Percentiles rank a stretch among this genome's conserved stretches.
These are phyloP conservation scores for Fissipunctia ypsillon DNA, from an alignment of 2,888 invertebrate species.

Conservation along the genomic window DNA sequence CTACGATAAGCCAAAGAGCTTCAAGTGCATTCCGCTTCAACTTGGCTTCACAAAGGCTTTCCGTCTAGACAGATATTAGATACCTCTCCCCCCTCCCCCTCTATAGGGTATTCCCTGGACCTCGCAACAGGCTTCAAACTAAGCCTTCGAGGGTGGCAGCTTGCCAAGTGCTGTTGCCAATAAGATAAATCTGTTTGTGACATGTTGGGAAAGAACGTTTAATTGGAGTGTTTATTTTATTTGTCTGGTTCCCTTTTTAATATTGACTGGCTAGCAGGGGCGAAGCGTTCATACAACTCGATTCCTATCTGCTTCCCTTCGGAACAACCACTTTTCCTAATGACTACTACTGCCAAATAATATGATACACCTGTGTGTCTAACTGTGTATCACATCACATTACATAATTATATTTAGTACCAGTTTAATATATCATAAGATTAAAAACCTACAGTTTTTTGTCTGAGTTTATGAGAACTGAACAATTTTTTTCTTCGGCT, in stretches of 20 bases:
- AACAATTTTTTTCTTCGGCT: no score
- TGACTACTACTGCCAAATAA: no score
- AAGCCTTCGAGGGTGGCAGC: conserved; percentile 43
- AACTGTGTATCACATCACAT: no score
- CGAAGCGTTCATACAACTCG: no score
- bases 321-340: no score
- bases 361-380: no score
- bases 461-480: no score
- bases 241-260: background rate
- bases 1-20: conserved; percentile 19
- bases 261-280: background rate
- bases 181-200: conserved; percentile 52
- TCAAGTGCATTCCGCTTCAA: conserved; percentile 30
- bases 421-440: no score
- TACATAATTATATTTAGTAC: no score
- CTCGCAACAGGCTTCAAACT: conserved; percentile 53
- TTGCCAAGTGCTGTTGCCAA: conserved; percentile 53
- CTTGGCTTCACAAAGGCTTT: conserved; percentile 32
- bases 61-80: conserved; percentile 57
- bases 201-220: conserved; percentile 27
- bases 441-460: no score
- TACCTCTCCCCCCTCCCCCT: conserved; percentile 6
- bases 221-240: conserved; percentile 17
- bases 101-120: background rate
- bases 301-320: no score